Conservation (phyloP, 2,113 vertebrate genomes). For the Stomatorhinus ivindoensis region DNA sequence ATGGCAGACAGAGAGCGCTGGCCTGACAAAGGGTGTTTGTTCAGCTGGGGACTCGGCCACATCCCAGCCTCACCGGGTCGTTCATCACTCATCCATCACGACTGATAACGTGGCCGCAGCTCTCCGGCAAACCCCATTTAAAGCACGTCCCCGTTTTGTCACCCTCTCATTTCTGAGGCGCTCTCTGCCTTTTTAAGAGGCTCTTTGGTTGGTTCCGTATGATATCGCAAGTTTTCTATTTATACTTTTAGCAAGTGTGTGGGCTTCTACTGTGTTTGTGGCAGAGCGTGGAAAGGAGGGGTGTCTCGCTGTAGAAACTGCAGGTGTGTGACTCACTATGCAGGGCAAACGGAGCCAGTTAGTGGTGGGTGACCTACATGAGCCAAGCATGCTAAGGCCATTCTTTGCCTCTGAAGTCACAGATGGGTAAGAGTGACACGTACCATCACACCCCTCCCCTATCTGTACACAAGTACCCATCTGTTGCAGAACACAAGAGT, state of each 20-base stretch:
- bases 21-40: neutral
- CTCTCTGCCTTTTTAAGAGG: neutral
- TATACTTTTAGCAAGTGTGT: constrained; percentile 8
- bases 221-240: constrained; percentile 17
- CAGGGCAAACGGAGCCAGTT: neutral
- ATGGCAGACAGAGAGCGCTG: neutral
- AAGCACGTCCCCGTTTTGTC: neutral
- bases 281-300: neutral
- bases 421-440: neutral
- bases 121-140: neutral
- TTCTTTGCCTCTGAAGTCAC: neutral
- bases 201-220: neutral
- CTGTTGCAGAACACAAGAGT: neutral
- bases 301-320: neutral
- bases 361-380: constrained; percentile 36
- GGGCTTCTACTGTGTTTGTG: neutral
- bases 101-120: neutral
- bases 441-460: neutral
- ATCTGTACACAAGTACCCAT: neutral
- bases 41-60: neutral
- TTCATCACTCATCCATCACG: neutral
- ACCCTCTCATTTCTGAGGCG: neutral
- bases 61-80: neutral
- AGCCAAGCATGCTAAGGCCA: constrained; percentile 16
- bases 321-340: constrained; percentile 16